phyloP scores from a whole-genome alignment of 2,113 vertebrate species.

The Melanotaenia duboulayi region DNA sequence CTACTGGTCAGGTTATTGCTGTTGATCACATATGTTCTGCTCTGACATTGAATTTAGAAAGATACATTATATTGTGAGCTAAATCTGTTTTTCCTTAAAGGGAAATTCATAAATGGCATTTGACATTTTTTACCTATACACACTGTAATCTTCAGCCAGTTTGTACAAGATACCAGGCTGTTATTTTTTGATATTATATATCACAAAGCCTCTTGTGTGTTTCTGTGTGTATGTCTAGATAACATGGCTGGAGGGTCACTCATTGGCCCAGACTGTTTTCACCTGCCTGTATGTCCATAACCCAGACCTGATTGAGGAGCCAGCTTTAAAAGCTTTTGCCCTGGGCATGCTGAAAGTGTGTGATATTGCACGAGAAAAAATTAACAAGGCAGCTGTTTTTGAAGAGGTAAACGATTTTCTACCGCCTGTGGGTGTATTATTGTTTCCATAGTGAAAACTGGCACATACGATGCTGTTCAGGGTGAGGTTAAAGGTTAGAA shows the following conservation, averaged over 20 bases:
- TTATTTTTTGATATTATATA: not conserved
- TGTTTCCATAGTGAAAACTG: no score
- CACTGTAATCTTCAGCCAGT: no score
- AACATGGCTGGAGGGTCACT: conserved; percentile 98
- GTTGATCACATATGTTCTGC: not conserved
- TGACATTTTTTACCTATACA: no score
- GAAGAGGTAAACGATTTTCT: conserved; percentile 89
- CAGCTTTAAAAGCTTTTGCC: conserved; percentile 97
- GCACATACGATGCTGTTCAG: not conserved
- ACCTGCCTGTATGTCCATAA: conserved; percentile 99
- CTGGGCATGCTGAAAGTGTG: conserved; percentile 97
- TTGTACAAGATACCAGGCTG: not conserved
- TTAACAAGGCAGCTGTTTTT: conserved; percentile 99
- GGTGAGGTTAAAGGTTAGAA: not conserved
- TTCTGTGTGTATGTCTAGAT: conserved; percentile 82
- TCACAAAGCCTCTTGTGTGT: conserved; percentile 1
- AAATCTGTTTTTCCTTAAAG: no score
- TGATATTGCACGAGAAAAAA: conserved; percentile 97
- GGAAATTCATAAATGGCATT: no score
- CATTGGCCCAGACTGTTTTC: conserved; percentile 97
- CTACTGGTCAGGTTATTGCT: not conserved
- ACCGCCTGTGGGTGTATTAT: not conserved
- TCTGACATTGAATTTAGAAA: not conserved
- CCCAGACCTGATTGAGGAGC: conserved; percentile 97
- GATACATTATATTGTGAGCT: not conserved